Percentiles rank a stretch among this genome's conserved stretches.
These are phyloP conservation scores for Bruchidius siliquastri DNA, from an alignment of 2,888 invertebrate genomes.

Conservation along the genomic window DNA sequence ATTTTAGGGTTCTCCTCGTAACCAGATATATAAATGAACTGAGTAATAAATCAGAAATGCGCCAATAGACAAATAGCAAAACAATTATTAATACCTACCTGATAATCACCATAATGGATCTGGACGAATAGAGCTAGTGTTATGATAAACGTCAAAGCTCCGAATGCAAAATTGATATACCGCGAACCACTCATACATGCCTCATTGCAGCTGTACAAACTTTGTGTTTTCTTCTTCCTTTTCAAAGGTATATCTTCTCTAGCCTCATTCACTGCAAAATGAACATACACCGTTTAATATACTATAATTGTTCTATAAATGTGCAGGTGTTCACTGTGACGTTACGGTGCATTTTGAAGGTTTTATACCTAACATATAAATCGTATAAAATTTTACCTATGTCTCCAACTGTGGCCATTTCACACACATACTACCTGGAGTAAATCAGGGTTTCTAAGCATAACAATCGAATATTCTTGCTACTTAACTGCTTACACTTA, in stretches of 20 bases:
- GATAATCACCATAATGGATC: constrained; percentile 67
- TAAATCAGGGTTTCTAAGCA: constrained; percentile 4
- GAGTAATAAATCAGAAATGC: background rate
- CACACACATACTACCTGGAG: constrained; percentile 15
- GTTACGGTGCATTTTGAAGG: background rate
- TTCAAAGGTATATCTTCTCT: constrained; percentile 58
- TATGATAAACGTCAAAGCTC: constrained; percentile 61
- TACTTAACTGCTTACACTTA: background rate
- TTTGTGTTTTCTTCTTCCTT: constrained; percentile 35
- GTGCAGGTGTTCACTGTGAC: background rate
- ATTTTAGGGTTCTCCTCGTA: background rate
- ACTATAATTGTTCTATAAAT: constrained; percentile 1
- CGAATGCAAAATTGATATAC: constrained; percentile 62
- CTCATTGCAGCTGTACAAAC: constrained; percentile 35
- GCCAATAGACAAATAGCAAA: background rate
- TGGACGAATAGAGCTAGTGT: constrained; percentile 69
- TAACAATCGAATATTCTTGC: background rate
- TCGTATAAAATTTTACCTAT: background rate
- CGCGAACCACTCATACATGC: constrained; percentile 56
- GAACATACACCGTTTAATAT: background rate
- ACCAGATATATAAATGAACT: no score
- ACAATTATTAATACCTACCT: constrained; percentile 49
- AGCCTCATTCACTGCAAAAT: constrained; percentile 39
- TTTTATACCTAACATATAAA: background rate
- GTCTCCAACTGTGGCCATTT: constrained; percentile 7